Evolutionary conservation across 2,113 vertebrate species (phyloP).

Genomic region (Phalacrocorax carbo): DNA sequence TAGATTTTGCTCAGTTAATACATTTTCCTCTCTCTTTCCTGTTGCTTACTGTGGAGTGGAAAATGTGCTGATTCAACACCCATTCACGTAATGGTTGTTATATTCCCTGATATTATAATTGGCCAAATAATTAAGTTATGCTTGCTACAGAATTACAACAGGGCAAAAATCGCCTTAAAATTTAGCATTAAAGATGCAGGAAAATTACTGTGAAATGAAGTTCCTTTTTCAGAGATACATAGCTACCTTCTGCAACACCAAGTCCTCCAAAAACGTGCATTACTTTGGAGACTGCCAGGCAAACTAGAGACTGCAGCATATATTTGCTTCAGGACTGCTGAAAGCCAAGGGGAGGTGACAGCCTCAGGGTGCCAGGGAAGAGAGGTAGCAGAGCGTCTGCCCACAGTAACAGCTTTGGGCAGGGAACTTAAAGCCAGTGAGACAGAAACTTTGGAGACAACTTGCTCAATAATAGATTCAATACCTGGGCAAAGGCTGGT

Average conservation of each 20-base stretch:
- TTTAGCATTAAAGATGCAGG: background rate
- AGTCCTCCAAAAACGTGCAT: accelerated
- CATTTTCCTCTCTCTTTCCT: conserved; percentile 14
- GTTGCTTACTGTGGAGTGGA: conserved; percentile 17
- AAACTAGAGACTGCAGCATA: background rate
- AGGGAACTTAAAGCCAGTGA: background rate
- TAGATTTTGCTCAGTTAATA: conserved; percentile 44
- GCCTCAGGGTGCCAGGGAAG: background rate
- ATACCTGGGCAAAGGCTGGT: background rate
- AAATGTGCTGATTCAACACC: conserved; percentile 31
- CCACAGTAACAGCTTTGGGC: background rate
- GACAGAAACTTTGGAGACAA: background rate
- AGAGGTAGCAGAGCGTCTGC: background rate
- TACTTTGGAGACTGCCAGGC: background rate
- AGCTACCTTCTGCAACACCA: background rate
- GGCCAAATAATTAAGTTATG: conserved; percentile 54
- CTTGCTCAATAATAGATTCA: background rate
- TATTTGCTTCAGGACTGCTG: background rate
- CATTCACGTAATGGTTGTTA: conserved; percentile 12
- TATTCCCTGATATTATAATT: conserved; percentile 35
- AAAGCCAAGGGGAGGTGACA: background rate
- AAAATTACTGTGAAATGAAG: background rate
- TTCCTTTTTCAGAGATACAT: background rate
- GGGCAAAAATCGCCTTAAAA: background rate
- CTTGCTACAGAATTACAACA: conserved; percentile 15